Base-by-base conservation (phyloP, 2,113 vertebrate species). In the Mungos mungo region DNA sequence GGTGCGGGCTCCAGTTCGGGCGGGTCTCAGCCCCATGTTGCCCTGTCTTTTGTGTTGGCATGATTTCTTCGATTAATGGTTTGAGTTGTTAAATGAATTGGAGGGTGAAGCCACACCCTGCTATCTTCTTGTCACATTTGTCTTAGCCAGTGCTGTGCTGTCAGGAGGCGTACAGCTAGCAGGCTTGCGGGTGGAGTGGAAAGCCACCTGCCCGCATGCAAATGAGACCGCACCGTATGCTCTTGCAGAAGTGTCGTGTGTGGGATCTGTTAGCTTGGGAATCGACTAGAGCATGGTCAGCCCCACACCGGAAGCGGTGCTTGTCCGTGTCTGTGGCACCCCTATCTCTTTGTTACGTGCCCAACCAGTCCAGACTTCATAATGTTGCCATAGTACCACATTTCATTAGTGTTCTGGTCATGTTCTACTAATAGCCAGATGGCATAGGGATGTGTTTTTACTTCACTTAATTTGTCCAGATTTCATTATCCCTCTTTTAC, bases 391-490 rank as follows among this genome's bases (percentile, higher is more conserved):
- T 33, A 10, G 54, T 57, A 54, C 76, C 88, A 33, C 0, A 63
- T 86, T 92, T 95, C 65, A 11, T 90, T 86, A 87, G 74, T 71
- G 35, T 92, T 97, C 94, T 97, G 52, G 50, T 87, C 88, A 3
- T 31, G 0, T 84, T 96, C 76, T 84, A 0, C 92, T 96, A 21
- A 72, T 82, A 77, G 79, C 83, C 89, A 90, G 76, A 54, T 90
- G 90, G 2, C 79, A 33, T 85, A 79, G 60, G 88, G 74, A 54
- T 41, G 12, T 72, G 41, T 86, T 96, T 93, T 98, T 81, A 74
- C 57, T 93, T 85, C 85, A 72, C 80, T 3, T 69, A 89, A 87
- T 68, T 93, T 85, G 96, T 93, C 15, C 50, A 41, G 45, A 85
- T 82, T 93, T 97, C 57, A 27, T 95, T 96, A 93, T 90, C 68